Evolutionary conservation across 53 echinoderm and acorn worm genomes (phyloP), one percentile per base, ranked within the genome.

Genomic region (Mesocentrotus franciscanus): DNA sequence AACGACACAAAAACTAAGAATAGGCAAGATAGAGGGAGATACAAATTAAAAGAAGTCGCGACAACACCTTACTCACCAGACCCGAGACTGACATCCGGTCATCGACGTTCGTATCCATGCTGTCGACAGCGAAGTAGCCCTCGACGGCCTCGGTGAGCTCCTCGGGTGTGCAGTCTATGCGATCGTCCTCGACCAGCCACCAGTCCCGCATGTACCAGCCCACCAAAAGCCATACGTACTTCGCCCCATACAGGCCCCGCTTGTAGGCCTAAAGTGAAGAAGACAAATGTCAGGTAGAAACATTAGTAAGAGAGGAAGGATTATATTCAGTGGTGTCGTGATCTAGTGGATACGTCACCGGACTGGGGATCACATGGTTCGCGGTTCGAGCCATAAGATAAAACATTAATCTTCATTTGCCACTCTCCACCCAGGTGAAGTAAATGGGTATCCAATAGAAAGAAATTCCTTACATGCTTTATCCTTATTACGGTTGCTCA

Each of bases 111-210:
- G 95, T 97, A 36, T 98, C 97, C 92, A 97, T 94, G 94, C 96
- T 97, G 76, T 99, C 99, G 2, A 99, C 97, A 9, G 98, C 95
- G 94, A 99, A 97, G 94, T 98, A 98, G 2, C 97, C 97, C n/a
- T 97, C 97, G 14, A 96, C 97, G 29, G 97, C 98, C 85, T 61
- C 39, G 34, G 93, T 87, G 18, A 99, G 89, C 70, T 99, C 95
- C 13, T 98, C 94, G 24, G 95, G 83, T 8, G 97, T 95, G 84
- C 99, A 99, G 9, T 94, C 95, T 20, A 96, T 96, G 15, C 70
- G 95, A 79, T 99, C 97, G 10, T 96, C 93, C 60, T 96, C 95
- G 16, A 92, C 96, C 30, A 95, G 92, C 99, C 98, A 98, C 99
- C 99, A 99, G 26, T 97, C 96, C 10, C 94, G 93, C 78, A 95